Percentiles rank a stretch among this genome's conserved stretches.
These are phyloP conservation scores for Archips xylosteana DNA, from an alignment of 2,888 invertebrate genomes.

Conservation along the genomic window DNA sequence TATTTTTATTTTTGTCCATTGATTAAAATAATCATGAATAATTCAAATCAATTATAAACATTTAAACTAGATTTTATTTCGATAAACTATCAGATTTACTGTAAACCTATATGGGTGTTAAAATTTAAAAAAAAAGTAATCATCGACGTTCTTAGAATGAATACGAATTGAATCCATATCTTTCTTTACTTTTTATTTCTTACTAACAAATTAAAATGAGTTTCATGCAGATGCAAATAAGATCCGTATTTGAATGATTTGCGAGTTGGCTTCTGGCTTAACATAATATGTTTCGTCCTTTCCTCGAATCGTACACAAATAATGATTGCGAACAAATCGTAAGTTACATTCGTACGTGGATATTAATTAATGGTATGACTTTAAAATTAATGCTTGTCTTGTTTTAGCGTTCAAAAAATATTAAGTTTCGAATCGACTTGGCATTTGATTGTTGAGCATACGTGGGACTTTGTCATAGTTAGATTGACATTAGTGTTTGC, in stretches of 20 bases:
- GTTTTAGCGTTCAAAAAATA: background rate
- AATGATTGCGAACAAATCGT: conserved; percentile 25
- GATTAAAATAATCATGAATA: background rate
- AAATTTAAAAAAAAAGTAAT: conserved; percentile 21
- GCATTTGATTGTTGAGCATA: too few relatives aligned
- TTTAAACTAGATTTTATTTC: background rate
- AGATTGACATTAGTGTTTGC: too few relatives aligned
- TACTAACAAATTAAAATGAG: background rate
- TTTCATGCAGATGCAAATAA: background rate
- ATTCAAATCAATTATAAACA: background rate
- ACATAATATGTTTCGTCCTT: conserved; percentile 26
- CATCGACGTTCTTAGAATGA: conserved; percentile 26
- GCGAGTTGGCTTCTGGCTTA: background rate
- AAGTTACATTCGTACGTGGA: conserved; percentile 14
- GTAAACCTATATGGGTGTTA: background rate
- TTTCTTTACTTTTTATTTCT: background rate
- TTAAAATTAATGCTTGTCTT: conserved; percentile 10
- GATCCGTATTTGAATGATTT: background rate
- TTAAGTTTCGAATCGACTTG: too few relatives aligned
- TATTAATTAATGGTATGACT: conserved; percentile 33
- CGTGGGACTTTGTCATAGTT: too few relatives aligned
- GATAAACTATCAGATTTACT: background rate
- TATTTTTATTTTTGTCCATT: too few relatives aligned
- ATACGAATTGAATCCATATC: conserved; percentile 2
- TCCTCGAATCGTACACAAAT: conserved; percentile 32